Base-by-base conservation (phyloP, 2,797 vertebrate species). In the Sorex maritimensis region DNA sequence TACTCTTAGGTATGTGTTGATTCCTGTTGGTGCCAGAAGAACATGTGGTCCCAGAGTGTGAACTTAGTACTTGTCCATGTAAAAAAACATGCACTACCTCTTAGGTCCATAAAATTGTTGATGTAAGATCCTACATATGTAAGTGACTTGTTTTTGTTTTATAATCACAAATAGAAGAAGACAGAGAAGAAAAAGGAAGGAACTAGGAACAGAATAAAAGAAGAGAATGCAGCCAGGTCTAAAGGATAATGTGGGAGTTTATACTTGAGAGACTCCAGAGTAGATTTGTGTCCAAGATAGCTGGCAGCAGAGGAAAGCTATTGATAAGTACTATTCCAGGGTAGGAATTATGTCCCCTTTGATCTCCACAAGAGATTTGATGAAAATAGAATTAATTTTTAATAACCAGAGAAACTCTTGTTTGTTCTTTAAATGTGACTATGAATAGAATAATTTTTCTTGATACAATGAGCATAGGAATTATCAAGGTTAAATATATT, bases 361-460 rank as follows among this genome's bases (percentile, higher is more conserved):
- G 26, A 92, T 73, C 67, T 68, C 81, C 44, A 34, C 46, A 58
- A 83, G 8, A 88, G 46, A 65, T 15, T 49, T 61, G 6, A 90
- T 49, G 90, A 86, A 91, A 88, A 52, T 15, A 68, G 15, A 92
- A 69, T 65, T 52, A 52, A 52, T 52, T 52, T 52, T 52, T 52
- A 52, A 52, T 52, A 52, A 52, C 49, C 10, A 52, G 23, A 73
- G n/a, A 49, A 84, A 78, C 41, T 87, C 41, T 78, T 93, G 19
- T 67, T 95, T 85, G 28, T 90, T 81, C 75, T 95, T 79, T 90
- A 58, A 65, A 55, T 65, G 49, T 90, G 67, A 63, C 61, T 38
- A n/a, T 28, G 61, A 38, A 78, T 63, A 90, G 49, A 94, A 79
- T 81, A 63, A 84, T 30, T 30, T 63, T 63, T 26, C 49, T 44